Base-by-base conservation (phyloP, 2,888 invertebrate species). In the Odontocerum albicorne region DNA sequence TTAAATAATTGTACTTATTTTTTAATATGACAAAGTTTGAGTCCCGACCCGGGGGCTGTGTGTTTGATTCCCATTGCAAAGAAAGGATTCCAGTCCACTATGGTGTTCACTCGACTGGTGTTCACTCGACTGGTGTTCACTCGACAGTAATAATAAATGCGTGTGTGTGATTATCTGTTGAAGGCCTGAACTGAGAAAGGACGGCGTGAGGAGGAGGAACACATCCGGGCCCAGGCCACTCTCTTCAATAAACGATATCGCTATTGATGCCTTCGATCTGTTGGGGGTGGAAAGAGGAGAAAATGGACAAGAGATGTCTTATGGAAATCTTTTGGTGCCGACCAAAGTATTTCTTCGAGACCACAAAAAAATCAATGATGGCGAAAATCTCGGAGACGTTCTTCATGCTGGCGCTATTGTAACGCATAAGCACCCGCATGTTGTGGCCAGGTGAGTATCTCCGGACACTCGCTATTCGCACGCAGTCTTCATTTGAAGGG, bases 231-330 rank as follows among this genome's bases (percentile, higher is more conserved):
- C 89, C 32, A 80, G 93, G 60, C 94, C 92, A 7, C 72, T 93
- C 49, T 94, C 92, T 46, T 82, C 89, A 17, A 88, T 88, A 50
- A 90, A 86, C 70, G 96, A 96, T 72, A 83, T 81, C 33, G 82
- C 85, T 20, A 74, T 87, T 59, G 93, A 94, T 79, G 90, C 93
- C 22, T 91, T 93, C 71, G 88, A 91, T 69, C 82, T 92, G 32
- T 74, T 95, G 55, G 92, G 94, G 27, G 81, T 93, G 57, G 90
- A 92, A 67, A 80, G 82, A 68, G 86, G 85, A 59, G 86, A 87
- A 70, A 90, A 91, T 71, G 93, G 92, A 49, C 92, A 92, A 87
- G 93, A 94, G 72, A 85, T 92, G 64, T 95, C 95, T 13, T 96
- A 94, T 73, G 90, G 90, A 31, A 88, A 90, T 68, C 74, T 94